These are phyloP conservation scores for Bos javanicus DNA, from an alignment of 2,113 vertebrate genomes.

Conservation along the genomic window DNA sequence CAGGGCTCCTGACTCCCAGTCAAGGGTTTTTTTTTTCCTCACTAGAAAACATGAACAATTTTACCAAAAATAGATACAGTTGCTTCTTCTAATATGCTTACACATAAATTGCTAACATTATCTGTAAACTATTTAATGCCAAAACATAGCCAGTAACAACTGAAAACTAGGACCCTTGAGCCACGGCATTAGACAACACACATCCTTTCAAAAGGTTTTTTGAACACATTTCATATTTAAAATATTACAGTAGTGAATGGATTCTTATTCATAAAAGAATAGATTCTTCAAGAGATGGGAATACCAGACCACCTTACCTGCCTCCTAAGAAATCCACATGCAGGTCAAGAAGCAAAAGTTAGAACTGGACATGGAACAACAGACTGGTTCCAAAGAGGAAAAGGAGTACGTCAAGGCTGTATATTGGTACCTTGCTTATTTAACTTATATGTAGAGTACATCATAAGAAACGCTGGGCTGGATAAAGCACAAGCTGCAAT, in stretches of 20 bases:
- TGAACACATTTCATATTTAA: background rate
- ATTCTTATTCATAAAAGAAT: background rate
- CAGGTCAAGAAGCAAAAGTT: background rate
- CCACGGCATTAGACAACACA: background rate
- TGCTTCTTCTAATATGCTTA: background rate
- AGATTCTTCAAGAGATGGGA: background rate
- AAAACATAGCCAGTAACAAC: background rate
- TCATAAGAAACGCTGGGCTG: background rate
- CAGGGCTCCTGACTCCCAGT: background rate
- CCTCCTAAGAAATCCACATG: background rate
- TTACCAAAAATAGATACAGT: background rate
- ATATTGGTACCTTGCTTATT: background rate
- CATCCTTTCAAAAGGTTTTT: background rate
- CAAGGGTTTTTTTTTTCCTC: background rate
- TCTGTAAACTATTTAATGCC: background rate
- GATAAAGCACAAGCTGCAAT: background rate
- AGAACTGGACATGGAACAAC: background rate
- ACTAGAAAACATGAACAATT: background rate
- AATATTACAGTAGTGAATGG: background rate
- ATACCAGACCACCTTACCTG: background rate
- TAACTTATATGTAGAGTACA: background rate
- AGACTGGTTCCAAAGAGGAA: background rate
- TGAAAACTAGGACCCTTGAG: background rate
- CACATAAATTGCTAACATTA: background rate
- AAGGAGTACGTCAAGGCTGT: background rate